Evolutionary conservation across 2,797 vertebrate species (phyloP).

Genomic region (Acanthis flammea): DNA sequence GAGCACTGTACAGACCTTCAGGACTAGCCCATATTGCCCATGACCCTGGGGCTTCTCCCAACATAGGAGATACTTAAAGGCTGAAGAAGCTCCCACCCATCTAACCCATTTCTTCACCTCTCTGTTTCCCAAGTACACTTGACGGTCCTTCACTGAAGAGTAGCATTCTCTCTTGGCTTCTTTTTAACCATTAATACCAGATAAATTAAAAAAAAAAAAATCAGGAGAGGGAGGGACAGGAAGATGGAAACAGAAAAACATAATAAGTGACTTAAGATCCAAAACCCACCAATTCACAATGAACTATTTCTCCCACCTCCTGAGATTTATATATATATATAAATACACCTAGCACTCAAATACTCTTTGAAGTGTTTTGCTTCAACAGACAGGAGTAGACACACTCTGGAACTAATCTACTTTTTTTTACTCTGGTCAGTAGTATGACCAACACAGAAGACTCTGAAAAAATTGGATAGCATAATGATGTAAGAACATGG

Average conservation of each 20-base stretch:
- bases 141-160: background rate
- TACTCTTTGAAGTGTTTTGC: background rate
- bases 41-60: background rate
- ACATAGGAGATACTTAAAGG: background rate
- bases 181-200: background rate
- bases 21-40: background rate
- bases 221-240: background rate
- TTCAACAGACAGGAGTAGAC: background rate
- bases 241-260: background rate
- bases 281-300: background rate
- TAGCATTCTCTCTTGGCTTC: background rate
- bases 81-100: background rate
- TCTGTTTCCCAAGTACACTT: background rate
- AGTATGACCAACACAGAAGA: background rate
- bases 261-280: background rate
- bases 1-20: accelerated
- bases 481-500: background rate
- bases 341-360: background rate
- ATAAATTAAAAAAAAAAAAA: background rate
- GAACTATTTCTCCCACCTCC: background rate
- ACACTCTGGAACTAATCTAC: background rate
- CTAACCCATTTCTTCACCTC: background rate
- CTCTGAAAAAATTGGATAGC: background rate
- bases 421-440: background rate
- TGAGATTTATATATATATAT: background rate